These are phyloP conservation scores for Sparidentex hasta DNA, from an alignment of 2,797 vertebrate genomes.

Conservation along the genomic window DNA sequence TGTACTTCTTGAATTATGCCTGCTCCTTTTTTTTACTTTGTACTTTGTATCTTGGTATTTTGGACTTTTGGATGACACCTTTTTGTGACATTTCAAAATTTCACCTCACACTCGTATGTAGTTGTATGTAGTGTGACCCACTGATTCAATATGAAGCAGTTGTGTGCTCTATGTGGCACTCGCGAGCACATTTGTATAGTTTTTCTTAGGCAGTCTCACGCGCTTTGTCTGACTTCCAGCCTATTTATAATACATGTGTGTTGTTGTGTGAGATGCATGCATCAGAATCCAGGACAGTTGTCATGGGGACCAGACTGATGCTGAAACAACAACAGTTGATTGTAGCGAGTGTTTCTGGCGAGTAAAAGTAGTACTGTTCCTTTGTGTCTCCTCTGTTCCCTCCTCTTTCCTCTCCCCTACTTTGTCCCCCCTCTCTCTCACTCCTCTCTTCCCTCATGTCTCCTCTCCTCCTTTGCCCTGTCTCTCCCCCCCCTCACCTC, in stretches of 20 bases:
- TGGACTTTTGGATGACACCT: too few species aligned
- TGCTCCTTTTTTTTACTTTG: too few species aligned
- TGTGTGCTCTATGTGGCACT: not conserved
- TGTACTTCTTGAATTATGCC: too few species aligned
- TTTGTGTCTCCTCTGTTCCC: slow-evolving; percentile 65
- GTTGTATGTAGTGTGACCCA: not conserved
- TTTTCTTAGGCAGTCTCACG: slow-evolving; percentile 29
- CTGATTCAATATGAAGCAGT: not conserved
- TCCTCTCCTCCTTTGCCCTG: slow-evolving; percentile 22
- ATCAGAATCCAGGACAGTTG: slow-evolving; percentile 82
- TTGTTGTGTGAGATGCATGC: slow-evolving; percentile 63
- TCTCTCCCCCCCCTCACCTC: slow-evolving; percentile 24
- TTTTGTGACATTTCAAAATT: too few species aligned
- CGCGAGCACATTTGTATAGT: slow-evolving; percentile 24
- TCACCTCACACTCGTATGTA: too few species aligned
- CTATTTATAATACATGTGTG: slow-evolving; percentile 77
- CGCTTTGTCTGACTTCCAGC: slow-evolving; percentile 60
- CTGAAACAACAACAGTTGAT: slow-evolving; percentile 81
- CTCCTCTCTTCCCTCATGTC: not conserved
- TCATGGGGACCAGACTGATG: slow-evolving; percentile 77
- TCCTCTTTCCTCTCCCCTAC: slow-evolving; percentile 35
- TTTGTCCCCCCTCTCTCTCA: not conserved
- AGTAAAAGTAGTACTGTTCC: slow-evolving; percentile 78
- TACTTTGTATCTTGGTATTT: too few species aligned
- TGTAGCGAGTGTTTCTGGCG: slow-evolving; percentile 76